Base-by-base conservation (phyloP, 2,797 vertebrate genomes). In the Gambusia yucatana region DNA sequence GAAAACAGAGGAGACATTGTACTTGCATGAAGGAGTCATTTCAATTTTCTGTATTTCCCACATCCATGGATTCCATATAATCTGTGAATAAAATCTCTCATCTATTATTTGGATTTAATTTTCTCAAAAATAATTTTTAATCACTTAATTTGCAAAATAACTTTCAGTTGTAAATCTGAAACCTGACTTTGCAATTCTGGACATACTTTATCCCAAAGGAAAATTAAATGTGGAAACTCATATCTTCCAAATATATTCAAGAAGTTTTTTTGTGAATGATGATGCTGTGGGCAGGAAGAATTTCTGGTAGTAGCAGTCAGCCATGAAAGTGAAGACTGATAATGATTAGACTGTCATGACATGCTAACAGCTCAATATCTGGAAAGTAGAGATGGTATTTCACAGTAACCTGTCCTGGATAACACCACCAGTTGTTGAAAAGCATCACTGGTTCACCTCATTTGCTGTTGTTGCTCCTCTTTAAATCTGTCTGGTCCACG, bases 1-100 rank as follows among this genome's bases (percentile, higher is more conserved):
- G 72, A 81, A 91, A 89, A 94, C 88, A 93, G 91, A 91, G 84
- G 89, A 74, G 75, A 87, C 89, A 86, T 92, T 91, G 92, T 92
- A 72, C 77, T 82, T 48, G 0, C 70, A 74, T 22, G 48, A 41
- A 59, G 78, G 87, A 65, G 59, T 59, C 59, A 55, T 77, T 75
- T 50, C 25, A 39, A 69, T 63, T 30, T 6, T 4, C 7, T 55
- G 39, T 63, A 46, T 59, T 71, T 46, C 33, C 72, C 50, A 6
- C 47, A 28, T 50, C 65, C 28, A 46, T 55, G 10, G 3, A 74
- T 65, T 81, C 20, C 65, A 77, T 33, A 61, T 73, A 48, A 69
- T 55, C 57, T 28, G 9, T 0, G 16, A 65, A 81, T 75, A 73
- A 36, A 57, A n/a, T 25, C 2, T 4, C 41, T 47, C 41, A 17